Evolutionary conservation across 2,113 vertebrate genomes (phyloP), one percentile per base, ranked within the genome.

Genomic region (Castor canadensis): DNA sequence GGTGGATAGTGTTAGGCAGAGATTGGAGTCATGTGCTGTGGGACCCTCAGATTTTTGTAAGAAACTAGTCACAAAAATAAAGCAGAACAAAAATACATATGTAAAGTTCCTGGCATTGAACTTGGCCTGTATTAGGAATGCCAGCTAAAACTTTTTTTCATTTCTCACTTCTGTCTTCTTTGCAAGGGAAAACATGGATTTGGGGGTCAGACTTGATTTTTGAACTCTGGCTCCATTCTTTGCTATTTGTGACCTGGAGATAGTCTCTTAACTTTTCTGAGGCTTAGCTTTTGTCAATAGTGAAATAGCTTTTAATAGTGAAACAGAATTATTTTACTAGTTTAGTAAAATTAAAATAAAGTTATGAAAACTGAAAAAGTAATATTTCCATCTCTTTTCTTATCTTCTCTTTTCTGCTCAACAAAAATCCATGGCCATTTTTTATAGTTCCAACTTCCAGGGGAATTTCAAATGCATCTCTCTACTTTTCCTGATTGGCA

Each of bases 391-490:
- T 64, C 19, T 20, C 16, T 89, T 92, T 95, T 72, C 26, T 72
- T 87, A 60, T 60, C 72, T 82, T 40, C 28, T 5, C 10, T 79
- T 91, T 97, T 60, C 32, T 75, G 75, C 30, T 96, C n/a, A 75
- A 93, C 62, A 95, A 93, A 96, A 96, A 88, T n/a, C 6, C 58
- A 86, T 75, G 73, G 66, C 43, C 35, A 85, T 88, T 95, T 88
- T 95, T 95, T 93, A 26, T 79, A 82, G 62, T 64, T 87, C 24
- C 71, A 67, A 7, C 76, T 95, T 97, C 93, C 91, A 95, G 96
- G 93, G 95, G 93, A 97, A 96, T 98, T 97, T 97, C 58, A 77
- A 8, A 76, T 20, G 45, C 73, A 32, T 71, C 69, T 96, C 16
- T 89, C 6, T 83, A 30, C 24, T 28, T 83, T 96, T 92, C 67